These are phyloP conservation scores for Dione juno DNA, from an alignment of 2,888 invertebrate species.

Conservation along the genomic window DNA sequence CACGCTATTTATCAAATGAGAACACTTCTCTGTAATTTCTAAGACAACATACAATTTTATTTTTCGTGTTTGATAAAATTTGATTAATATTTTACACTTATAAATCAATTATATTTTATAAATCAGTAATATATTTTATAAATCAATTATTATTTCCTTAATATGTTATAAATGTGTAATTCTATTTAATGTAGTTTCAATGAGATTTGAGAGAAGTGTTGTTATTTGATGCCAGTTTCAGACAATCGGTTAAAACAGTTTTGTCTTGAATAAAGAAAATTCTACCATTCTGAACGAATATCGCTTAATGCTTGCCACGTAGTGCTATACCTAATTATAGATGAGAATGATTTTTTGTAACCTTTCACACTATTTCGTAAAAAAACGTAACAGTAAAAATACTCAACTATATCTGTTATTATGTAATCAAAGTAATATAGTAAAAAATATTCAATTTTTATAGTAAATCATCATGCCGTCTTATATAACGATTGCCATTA, in stretches of 20 bases:
- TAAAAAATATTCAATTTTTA: conserved; percentile 21
- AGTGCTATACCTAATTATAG: conserved; percentile 13
- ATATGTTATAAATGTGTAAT: not conserved
- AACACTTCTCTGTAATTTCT: conserved; percentile 12
- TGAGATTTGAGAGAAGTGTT: not conserved
- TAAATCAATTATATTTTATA: no score
- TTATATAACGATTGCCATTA: conserved; percentile 27
- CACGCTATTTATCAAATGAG: conserved; percentile 1
- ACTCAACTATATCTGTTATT: not conserved
- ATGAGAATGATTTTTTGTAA: not conserved
- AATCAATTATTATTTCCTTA: not conserved
- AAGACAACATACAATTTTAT: no score
- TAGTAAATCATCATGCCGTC: conserved; percentile 28
- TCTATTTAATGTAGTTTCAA: not conserved
- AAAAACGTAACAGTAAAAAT: conserved; percentile 1
- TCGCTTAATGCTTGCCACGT: conserved; percentile 34
- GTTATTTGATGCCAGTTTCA: conserved; percentile 1
- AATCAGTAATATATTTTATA: not conserved
- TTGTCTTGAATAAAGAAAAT: conserved; percentile 6
- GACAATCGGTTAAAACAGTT: conserved; percentile 7
- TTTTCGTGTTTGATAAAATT: no score
- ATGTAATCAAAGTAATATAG: conserved; percentile 9
- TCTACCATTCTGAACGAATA: conserved; percentile 4
- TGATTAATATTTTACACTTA: no score
- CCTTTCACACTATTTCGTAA: conserved; percentile 3